These are phyloP conservation scores for Catostylus mosaicus DNA, from an alignment of 30 jellyfish, hydroid and myxozoan species.

Conservation along the genomic window DNA sequence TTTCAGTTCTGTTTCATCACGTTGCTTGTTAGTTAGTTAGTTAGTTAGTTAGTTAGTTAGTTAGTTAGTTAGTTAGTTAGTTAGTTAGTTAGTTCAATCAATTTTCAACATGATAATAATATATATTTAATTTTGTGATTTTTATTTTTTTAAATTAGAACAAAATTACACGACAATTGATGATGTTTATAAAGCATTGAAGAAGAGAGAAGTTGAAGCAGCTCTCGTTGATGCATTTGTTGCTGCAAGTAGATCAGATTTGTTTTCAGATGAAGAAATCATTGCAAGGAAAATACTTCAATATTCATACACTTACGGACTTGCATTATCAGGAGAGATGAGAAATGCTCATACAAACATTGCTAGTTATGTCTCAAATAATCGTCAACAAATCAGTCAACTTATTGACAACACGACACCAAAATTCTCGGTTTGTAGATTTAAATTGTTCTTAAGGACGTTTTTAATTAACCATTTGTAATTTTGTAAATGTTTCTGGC, in stretches of 20 bases:
- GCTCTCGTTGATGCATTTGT: constrained; percentile 56
- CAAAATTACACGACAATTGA: constrained; percentile 24
- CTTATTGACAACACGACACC: constrained; percentile 39
- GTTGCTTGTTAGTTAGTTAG: too few species aligned
- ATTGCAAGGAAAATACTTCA: constrained; percentile 30
- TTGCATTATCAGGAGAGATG: constrained; percentile 63
- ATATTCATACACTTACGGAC: constrained; percentile 52
- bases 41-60: too few species aligned
- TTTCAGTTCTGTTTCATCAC: not conserved
- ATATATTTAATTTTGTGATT: too few species aligned
- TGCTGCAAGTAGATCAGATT: constrained; percentile 61
- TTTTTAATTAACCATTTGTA: not conserved
- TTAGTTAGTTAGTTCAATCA: too few species aligned
- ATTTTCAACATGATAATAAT: too few species aligned
- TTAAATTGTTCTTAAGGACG: not conserved
- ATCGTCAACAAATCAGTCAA: constrained; percentile 37
- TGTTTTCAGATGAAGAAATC: constrained; percentile 27
- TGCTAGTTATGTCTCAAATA: constrained; percentile 29
- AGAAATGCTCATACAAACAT: constrained; percentile 20
- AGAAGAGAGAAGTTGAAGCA: constrained; percentile 53
- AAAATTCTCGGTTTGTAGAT: constrained; percentile 23
- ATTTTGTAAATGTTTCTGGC: not conserved
- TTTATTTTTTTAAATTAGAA: constrained; percentile 4
- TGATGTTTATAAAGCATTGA: constrained; percentile 46
- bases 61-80: too few species aligned